Conservation (phyloP, 2,888 invertebrate species). For the Mesorhabditis belari region DNA sequence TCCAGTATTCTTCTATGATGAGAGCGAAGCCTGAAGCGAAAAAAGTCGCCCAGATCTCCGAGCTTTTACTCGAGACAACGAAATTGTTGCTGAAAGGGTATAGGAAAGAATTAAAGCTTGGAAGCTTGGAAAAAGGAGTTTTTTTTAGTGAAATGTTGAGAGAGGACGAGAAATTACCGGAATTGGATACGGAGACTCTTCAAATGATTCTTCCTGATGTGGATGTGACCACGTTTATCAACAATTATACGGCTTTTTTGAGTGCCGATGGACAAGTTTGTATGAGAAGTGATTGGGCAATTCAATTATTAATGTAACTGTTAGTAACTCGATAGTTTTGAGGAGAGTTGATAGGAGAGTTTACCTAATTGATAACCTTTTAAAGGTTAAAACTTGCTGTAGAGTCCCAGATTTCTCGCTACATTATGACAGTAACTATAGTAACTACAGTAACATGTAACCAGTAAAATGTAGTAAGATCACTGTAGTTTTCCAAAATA, state of each 20-base stretch:
- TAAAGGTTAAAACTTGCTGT: neutral
- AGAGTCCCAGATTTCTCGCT: neutral
- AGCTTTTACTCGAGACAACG: slow-evolving; percentile 47
- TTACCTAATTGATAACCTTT: too few relatives aligned
- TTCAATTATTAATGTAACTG: too few relatives aligned
- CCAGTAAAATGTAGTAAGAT: too few relatives aligned
- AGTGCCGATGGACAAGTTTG: slow-evolving; percentile 36
- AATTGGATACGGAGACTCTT: slow-evolving; percentile 42
- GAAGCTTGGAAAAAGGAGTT: neutral
- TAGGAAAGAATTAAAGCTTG: too few relatives aligned
- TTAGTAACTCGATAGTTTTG: too few relatives aligned
- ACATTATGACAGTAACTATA: too few relatives aligned
- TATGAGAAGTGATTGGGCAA: neutral
- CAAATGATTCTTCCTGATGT: slow-evolving; percentile 40
- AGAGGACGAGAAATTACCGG: slow-evolving; percentile 42
- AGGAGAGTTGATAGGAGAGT: too few relatives aligned
- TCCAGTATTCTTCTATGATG: slow-evolving; percentile 45
- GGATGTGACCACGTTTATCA: slow-evolving; percentile 42
- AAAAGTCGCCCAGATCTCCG: slow-evolving; percentile 41
- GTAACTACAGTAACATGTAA: too few relatives aligned
- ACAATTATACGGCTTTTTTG: slow-evolving; percentile 49
- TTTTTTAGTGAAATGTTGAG: slow-evolving; percentile 36
- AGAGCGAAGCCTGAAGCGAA: slow-evolving; percentile 42
- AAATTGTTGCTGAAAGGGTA: slow-evolving; percentile 45
- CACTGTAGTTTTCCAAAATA: too few relatives aligned